Evolutionary conservation across 2,888 invertebrate species (phyloP).

Genomic region (Linyphia triangularis): DNA sequence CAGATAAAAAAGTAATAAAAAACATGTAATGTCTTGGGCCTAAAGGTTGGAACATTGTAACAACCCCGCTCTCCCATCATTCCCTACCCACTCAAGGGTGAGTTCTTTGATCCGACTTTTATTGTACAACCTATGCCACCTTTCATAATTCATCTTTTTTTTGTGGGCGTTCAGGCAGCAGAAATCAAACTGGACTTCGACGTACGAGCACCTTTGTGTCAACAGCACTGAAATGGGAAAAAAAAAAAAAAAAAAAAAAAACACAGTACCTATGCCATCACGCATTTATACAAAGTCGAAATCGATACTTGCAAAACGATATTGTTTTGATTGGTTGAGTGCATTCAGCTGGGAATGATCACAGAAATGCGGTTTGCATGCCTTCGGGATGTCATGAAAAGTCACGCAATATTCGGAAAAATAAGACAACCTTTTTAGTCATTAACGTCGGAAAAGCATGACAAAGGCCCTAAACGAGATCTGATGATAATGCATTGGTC

Average conservation of each 20-base stretch:
- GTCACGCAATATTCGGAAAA: not conserved
- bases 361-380: not conserved
- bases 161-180: not conserved
- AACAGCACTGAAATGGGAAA: not conserved
- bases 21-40: not conserved
- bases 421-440: no score
- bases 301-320: slow-evolving; percentile 13
- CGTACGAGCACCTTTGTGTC: not conserved
- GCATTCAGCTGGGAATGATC: not conserved
- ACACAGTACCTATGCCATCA: not conserved
- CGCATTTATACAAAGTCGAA: slow-evolving; percentile 11
- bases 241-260: not conserved
- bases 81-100: not conserved
- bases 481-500: no score
- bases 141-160: not conserved
- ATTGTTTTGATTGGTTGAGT: not conserved
- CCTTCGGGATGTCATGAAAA: not conserved
- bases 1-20: not conserved
- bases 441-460: no score
- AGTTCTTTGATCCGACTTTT: not conserved
- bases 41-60: not conserved
- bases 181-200: not conserved
- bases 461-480: no score
- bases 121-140: not conserved
- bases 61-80: not conserved